Evolutionary conservation across 2,113 vertebrate genomes (phyloP).

Genomic region (Ailurus styani): DNA sequence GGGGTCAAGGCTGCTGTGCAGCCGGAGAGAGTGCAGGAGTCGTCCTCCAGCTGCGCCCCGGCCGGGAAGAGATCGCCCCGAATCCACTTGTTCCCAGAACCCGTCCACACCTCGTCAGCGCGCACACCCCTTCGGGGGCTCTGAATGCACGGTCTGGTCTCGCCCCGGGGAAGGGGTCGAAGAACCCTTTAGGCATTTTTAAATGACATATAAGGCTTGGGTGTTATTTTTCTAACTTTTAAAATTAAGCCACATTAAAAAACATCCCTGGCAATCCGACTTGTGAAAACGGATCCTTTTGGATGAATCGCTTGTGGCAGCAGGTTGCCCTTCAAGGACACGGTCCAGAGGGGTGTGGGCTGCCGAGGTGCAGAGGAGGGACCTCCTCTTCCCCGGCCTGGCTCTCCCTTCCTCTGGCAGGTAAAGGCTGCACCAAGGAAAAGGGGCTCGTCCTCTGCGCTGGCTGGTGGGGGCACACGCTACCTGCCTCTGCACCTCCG

Average conservation of each 20-base stretch:
- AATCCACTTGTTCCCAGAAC: neutral
- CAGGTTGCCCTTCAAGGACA: neutral
- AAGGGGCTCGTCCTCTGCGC: neutral
- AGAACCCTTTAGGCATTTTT: neutral
- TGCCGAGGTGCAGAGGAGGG: neutral
- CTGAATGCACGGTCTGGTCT: fast-evolving
- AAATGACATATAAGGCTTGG: neutral
- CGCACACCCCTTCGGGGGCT: neutral
- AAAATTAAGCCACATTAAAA: neutral
- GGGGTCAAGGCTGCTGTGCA: neutral
- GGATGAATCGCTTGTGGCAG: neutral
- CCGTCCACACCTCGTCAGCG: neutral
- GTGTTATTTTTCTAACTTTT: neutral
- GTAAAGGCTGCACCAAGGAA: neutral
- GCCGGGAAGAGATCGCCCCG: neutral
- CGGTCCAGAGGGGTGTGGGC: neutral
- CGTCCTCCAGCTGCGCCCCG: neutral
- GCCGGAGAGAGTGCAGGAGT: neutral
- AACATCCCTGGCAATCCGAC: neutral
- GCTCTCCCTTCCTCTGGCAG: neutral
- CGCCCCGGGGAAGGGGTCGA: neutral
- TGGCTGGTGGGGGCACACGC: neutral
- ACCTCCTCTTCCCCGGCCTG: neutral
- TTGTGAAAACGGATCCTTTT: neutral
- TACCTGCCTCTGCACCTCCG: neutral